Conservation (phyloP, 2,888 invertebrate genomes). For the Leptothorax acervorum region DNA sequence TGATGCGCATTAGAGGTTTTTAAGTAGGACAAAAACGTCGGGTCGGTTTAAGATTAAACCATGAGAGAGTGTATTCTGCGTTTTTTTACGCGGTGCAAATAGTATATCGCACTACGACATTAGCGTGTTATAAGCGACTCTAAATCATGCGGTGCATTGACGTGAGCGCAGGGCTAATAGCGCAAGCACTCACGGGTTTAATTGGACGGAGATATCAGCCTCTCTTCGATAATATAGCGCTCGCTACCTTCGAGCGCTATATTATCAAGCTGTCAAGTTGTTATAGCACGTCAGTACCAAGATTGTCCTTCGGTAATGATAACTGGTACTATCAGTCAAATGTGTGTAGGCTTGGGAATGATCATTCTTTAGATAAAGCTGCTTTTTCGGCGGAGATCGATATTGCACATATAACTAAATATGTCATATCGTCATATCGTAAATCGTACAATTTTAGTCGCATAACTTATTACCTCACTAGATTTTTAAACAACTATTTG, state of each 20-base stretch:
- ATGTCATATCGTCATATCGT: neutral
- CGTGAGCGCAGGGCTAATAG: slow-evolving; percentile 41
- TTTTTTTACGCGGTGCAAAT: slow-evolving; percentile 15
- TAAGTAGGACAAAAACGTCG: slow-evolving; percentile 26
- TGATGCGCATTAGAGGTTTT: slow-evolving; percentile 15
- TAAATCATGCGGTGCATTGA: slow-evolving; percentile 28
- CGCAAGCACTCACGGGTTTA: slow-evolving; percentile 50
- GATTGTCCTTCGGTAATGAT: slow-evolving; percentile 23
- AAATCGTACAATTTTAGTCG: neutral
- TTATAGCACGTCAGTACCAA: slow-evolving; percentile 9
- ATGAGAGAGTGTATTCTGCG: slow-evolving; percentile 21
- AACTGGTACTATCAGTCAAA: neutral
- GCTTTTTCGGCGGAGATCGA: neutral
- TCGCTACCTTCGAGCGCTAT: slow-evolving; percentile 17
- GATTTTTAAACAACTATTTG: neutral
- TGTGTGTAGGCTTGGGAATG: neutral
- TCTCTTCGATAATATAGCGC: slow-evolving; percentile 34
- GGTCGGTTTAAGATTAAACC: slow-evolving; percentile 22
- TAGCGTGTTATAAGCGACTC: slow-evolving; percentile 40
- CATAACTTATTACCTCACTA: neutral
- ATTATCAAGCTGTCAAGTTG: slow-evolving; percentile 18
- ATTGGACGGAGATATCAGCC: slow-evolving; percentile 53
- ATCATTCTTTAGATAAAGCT: neutral
- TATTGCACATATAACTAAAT: neutral
- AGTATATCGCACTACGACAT: slow-evolving; percentile 12